Evolutionary conservation across 2,797 vertebrate genomes (phyloP).

Genomic region (Hypotaenidia philippensis): DNA sequence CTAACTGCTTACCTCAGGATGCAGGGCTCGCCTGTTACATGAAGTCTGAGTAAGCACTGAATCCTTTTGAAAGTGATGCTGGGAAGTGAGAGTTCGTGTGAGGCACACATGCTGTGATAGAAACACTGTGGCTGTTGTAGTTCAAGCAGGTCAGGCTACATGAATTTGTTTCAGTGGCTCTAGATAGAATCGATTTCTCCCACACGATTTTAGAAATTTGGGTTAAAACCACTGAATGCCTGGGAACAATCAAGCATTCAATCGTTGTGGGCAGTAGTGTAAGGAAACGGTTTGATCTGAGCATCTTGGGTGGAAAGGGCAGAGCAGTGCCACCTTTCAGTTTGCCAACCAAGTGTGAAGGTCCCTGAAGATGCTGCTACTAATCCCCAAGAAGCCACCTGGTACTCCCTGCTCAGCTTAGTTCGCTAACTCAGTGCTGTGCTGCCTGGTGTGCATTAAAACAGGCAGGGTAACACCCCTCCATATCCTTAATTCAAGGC

Average conservation of each 20-base stretch:
- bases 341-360: background rate
- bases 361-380: background rate
- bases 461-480: rapidly evolving
- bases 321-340: background rate
- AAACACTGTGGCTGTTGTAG: rapidly evolving
- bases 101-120: background rate
- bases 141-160: background rate
- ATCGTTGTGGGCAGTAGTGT: background rate
- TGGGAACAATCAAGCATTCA: background rate
- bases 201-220: background rate
- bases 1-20: background rate
- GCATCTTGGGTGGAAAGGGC: background rate
- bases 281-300: background rate
- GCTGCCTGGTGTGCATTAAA: background rate
- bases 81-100: background rate
- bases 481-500: background rate
- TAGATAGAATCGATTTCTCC: background rate
- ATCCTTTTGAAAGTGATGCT: background rate
- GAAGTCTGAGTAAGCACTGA: background rate
- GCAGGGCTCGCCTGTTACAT: background rate
- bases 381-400: background rate
- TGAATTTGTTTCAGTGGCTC: background rate
- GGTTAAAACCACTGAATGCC: background rate
- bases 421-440: background rate
- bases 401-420: background rate